A percentile compares a stretch with the other conserved stretches of the same genome.
Evolutionary conservation across 1,140 invertebrate genomes (phyloP).

Genomic region (Elysia chlorotica): DNA sequence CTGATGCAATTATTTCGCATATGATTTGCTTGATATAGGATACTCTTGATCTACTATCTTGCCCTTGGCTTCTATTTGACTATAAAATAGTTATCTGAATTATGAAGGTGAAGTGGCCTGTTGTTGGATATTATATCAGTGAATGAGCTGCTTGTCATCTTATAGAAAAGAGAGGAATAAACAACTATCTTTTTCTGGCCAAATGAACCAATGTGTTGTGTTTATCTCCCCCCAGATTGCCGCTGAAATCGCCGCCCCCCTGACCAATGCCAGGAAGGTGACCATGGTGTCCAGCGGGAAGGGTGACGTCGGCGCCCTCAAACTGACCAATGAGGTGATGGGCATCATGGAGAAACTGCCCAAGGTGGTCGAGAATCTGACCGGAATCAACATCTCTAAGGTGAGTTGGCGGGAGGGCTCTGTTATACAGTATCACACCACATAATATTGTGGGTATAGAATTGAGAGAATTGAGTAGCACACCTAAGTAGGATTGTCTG

Average conservation of each 20-base stretch:
- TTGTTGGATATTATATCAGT: too few species aligned
- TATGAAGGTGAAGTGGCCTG: too few species aligned
- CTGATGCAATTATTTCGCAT: too few species aligned
- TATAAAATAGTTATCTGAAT: too few species aligned
- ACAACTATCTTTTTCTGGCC: too few species aligned
- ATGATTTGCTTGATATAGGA: too few species aligned
- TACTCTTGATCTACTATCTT: too few species aligned
- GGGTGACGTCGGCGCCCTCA: slow-evolving; percentile 89
- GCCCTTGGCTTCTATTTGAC: too few species aligned
- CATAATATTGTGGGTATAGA: neutral
- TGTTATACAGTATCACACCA: neutral
- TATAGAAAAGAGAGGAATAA: too few species aligned
- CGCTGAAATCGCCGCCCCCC: slow-evolving; percentile 91
- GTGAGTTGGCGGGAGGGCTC: slow-evolving; percentile 28
- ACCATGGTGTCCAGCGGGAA: slow-evolving; percentile 94
- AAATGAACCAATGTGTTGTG: too few species aligned
- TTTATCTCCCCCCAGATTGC: slow-evolving; percentile 78
- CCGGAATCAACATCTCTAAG: slow-evolving; percentile 83
- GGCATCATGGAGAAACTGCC: slow-evolving; percentile 90
- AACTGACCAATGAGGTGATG: slow-evolving; percentile 91
- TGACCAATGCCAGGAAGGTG: slow-evolving; percentile 90
- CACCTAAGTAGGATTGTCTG: neutral
- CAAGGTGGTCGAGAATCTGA: slow-evolving; percentile 85
- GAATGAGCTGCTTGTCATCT: too few species aligned
- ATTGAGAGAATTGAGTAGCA: neutral